Percentiles rank a stretch among this genome's conserved stretches.
These are phyloP conservation scores for Denticeps clupeoides DNA, from an alignment of 2,797 vertebrate species.

Conservation along the genomic window DNA sequence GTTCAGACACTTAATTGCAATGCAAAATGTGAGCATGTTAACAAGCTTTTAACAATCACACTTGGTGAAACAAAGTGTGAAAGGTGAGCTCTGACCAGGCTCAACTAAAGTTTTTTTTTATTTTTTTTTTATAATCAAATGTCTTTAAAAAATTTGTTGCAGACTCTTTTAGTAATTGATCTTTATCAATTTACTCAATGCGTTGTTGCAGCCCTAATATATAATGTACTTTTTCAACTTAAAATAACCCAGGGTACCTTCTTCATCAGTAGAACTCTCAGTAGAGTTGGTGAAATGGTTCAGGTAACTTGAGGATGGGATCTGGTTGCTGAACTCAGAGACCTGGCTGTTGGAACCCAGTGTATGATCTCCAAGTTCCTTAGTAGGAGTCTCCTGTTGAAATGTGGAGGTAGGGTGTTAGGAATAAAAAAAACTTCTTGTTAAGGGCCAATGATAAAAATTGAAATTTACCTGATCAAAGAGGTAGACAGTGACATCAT, in stretches of 20 bases:
- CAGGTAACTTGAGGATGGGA: constrained; percentile 58
- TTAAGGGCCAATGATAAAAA: too few species aligned
- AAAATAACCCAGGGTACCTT: too few species aligned
- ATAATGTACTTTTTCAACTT: too few species aligned
- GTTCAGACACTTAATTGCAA: too few species aligned
- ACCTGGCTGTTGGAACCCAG: constrained; percentile 57
- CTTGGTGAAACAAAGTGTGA: background rate
- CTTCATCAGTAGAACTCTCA: constrained; percentile 96
- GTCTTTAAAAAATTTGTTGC: too few species aligned
- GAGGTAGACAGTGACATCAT: constrained; percentile 94
- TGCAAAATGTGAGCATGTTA: too few species aligned
- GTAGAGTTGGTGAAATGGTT: constrained; percentile 78
- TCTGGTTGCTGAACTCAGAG: constrained; percentile 57
- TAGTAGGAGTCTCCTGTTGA: constrained; percentile 87
- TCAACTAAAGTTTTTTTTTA: background rate
- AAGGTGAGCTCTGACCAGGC: too few species aligned
- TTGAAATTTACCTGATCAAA: constrained; percentile 81
- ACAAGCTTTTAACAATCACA: background rate
- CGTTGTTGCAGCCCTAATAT: too few species aligned
- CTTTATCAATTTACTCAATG: too few species aligned
- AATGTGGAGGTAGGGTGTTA: background rate
- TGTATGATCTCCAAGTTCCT: constrained; percentile 77
- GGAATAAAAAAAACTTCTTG: background rate
- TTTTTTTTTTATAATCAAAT: too few species aligned
- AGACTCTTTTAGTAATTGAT: too few species aligned